These are phyloP conservation scores for Spisula solida DNA, from an alignment of 2,888 invertebrate genomes.

Conservation along the genomic window DNA sequence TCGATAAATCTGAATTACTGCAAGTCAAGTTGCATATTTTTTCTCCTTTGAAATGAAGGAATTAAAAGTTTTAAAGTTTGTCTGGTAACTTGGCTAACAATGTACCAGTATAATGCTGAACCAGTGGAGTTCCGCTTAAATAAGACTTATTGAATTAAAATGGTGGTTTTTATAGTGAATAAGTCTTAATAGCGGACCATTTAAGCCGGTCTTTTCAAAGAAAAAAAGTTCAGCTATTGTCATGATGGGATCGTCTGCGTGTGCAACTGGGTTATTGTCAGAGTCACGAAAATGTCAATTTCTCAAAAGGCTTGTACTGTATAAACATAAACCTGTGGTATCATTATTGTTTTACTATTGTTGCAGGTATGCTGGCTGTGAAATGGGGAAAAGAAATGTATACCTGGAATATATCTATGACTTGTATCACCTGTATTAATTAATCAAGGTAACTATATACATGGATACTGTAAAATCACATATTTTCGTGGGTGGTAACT, in stretches of 20 bases:
- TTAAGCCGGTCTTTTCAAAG: too few species aligned
- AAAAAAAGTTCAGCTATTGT: too few species aligned
- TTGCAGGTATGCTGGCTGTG: not conserved
- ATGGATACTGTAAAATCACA: not conserved
- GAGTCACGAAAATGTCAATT: too few species aligned
- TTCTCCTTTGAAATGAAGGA: not conserved
- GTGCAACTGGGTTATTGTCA: too few species aligned
- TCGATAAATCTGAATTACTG: not conserved
- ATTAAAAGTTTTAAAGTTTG: not conserved
- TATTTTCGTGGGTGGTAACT: too few species aligned
- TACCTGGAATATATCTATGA: not conserved
- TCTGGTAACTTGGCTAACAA: not conserved
- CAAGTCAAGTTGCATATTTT: not conserved
- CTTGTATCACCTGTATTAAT: conserved; percentile 12
- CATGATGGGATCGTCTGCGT: too few species aligned
- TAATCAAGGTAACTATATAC: conserved; percentile 14
- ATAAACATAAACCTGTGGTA: not conserved
- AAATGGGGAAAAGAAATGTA: conserved; percentile 1
- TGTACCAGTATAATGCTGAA: not conserved
- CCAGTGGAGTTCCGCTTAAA: too few species aligned
- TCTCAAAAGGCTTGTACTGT: too few species aligned
- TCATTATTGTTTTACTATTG: not conserved
- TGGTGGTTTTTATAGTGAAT: too few species aligned
- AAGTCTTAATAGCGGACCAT: too few species aligned
- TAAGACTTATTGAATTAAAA: too few species aligned